Evolutionary conservation across 2,113 vertebrate genomes (phyloP).

Genomic region (cat (Felis catus)): F.catus_Fca126_mat1.0 CM031425.1:43930001-43930500

Average conservation of each 20-base stretch:
- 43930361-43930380: neutral
- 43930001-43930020: neutral
- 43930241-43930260: neutral
- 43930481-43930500: neutral
- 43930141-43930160: neutral
- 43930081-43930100: constrained; percentile 9
- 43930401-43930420: neutral
- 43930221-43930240: neutral
- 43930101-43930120: neutral
- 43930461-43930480: neutral
- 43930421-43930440: neutral
- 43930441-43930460: neutral
- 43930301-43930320: neutral
- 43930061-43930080: neutral
- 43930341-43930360: neutral
- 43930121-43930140: neutral
- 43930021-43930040: neutral
- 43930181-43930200: neutral
- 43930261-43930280: neutral
- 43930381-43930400: neutral
- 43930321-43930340: neutral
- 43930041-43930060: neutral
- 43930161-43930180: neutral
- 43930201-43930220: neutral
- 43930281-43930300: neutral